Percentiles rank a stretch among this genome's conserved stretches.
Conservation (phyloP, 2,888 invertebrate species). For the Lasioglossum figueresi region DNA sequence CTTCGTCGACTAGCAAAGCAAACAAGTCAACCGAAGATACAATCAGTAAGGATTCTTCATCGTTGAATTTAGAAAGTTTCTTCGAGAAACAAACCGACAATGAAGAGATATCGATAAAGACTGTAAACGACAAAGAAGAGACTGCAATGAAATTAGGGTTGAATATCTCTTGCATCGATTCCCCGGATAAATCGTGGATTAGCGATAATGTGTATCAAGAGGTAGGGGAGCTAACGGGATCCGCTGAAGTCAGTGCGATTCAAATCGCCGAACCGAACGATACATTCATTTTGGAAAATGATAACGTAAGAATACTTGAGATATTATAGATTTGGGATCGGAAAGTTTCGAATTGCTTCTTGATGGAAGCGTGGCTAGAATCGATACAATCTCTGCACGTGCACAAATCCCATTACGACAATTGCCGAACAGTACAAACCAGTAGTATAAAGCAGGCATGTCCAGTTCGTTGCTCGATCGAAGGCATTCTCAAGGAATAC, state of each 20-base stretch:
- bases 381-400: neutral
- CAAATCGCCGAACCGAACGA: conserved; percentile 11
- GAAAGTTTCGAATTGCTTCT: conserved; percentile 61
- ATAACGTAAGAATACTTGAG: conserved; percentile 54
- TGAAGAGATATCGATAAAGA: neutral
- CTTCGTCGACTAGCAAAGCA: conserved; percentile 15
- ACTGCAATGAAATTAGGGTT: conserved; percentile 37
- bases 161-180: conserved; percentile 44
- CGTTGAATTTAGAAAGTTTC: neutral
- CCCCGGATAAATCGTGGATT: conserved; percentile 18
- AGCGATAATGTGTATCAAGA: conserved; percentile 2
- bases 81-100: neutral
- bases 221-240: neutral
- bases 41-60: neutral
- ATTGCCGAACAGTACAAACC: conserved; percentile 29
- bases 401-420: neutral
- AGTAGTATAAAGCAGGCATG: neutral
- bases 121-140: conserved; percentile 22
- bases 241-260: conserved; percentile 8
- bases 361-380: neutral
- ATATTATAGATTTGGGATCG: conserved; percentile 62
- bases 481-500: too few relatives aligned
- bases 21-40: conserved; percentile 3
- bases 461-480: too few relatives aligned
- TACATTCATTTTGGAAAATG: conserved; percentile 2